A percentile compares a stretch with the other conserved stretches of the same genome.
Evolutionary conservation across 2,797 vertebrate species (phyloP).

Genomic region (Clarias platycephalus): DNA sequence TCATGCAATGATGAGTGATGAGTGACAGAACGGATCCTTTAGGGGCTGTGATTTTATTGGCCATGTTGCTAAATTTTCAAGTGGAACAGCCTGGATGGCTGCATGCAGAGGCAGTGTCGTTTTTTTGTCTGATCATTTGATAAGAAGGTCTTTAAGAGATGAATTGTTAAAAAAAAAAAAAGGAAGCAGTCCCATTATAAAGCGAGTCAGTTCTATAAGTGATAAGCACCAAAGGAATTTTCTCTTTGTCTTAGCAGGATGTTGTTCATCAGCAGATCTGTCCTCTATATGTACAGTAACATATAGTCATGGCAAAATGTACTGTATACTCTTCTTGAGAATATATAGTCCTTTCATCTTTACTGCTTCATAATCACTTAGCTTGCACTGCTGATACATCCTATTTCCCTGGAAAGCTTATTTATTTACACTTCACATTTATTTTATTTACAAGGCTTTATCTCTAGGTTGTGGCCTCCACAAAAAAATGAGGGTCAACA

Average conservation of each 20-base stretch:
- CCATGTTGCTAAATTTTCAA: background rate
- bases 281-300: background rate
- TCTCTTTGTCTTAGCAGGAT: too few species aligned
- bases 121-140: background rate
- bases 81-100: background rate
- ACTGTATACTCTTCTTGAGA: background rate
- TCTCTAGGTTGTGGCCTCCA: background rate
- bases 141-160: background rate
- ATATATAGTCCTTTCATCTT: background rate
- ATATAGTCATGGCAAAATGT: background rate
- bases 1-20: constrained; percentile 1
- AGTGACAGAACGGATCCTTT: background rate
- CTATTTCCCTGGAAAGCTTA: background rate
- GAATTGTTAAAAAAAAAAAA: background rate
- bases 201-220: background rate
- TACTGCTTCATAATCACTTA: background rate
- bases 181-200: background rate
- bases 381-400: background rate
- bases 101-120: background rate
- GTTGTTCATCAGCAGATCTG: background rate
- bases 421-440: background rate
- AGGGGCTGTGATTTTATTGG: background rate
- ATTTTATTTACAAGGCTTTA: background rate
- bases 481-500: background rate
- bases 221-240: background rate